Evolutionary conservation across 2,797 vertebrate species (phyloP).

Genomic region (Phrynocephalus vlangalii): DNA sequence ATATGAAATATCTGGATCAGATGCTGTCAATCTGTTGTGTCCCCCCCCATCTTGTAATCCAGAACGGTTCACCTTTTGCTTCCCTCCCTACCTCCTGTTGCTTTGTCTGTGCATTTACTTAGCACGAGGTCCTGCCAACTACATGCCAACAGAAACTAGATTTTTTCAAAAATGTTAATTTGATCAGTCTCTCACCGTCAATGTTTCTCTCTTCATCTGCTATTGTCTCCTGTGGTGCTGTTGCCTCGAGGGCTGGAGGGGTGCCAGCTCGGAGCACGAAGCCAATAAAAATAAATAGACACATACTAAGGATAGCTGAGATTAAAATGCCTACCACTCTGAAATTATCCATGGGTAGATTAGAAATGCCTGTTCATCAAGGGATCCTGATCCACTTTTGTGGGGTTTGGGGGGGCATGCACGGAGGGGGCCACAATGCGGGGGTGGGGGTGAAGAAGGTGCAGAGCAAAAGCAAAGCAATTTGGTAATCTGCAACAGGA

Average conservation of each 20-base stretch:
- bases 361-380: slow-evolving; percentile 57
- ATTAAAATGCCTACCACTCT: slow-evolving; percentile 66
- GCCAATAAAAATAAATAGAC: slow-evolving; percentile 71
- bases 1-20: slow-evolving; percentile 52
- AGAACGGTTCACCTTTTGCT: slow-evolving; percentile 23
- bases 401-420: not conserved
- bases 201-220: slow-evolving; percentile 55
- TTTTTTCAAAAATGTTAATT: slow-evolving; percentile 41
- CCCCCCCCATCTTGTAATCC: slow-evolving; percentile 13
- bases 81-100: slow-evolving; percentile 36
- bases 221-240: slow-evolving; percentile 60
- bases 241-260: slow-evolving; percentile 56
- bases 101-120: slow-evolving; percentile 4
- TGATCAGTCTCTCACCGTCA: slow-evolving; percentile 58
- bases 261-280: slow-evolving; percentile 66
- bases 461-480: slow-evolving; percentile 25
- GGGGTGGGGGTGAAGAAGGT: slow-evolving; percentile 36
- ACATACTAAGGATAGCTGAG: slow-evolving; percentile 57
- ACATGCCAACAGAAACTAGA: slow-evolving; percentile 61
- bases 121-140: slow-evolving; percentile 38
- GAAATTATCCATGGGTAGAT: slow-evolving; percentile 58
- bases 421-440: slow-evolving; percentile 13
- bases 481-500: slow-evolving; percentile 43
- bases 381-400: slow-evolving; percentile 51
- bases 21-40: slow-evolving; percentile 23